These are phyloP conservation scores for Lycocorax pyrrhopterus DNA, from an alignment of 2,113 vertebrate species.

Conservation along the genomic window DNA sequence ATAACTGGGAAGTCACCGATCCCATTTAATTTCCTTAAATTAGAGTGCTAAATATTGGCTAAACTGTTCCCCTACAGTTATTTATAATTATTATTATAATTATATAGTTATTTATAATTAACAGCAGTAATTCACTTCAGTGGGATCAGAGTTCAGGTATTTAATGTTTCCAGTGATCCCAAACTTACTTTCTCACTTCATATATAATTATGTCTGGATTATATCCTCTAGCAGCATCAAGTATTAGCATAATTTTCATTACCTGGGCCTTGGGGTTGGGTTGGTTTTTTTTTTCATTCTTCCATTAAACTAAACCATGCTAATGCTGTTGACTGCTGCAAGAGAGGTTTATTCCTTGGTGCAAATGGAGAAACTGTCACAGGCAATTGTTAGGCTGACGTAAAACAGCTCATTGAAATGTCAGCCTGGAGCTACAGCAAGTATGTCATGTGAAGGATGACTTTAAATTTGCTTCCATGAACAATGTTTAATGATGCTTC, in stretches of 20 bases:
- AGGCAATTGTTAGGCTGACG: constrained; percentile 63
- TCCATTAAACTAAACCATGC: constrained; percentile 40
- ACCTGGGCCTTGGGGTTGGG: neutral
- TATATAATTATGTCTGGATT: constrained; percentile 41
- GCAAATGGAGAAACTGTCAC: constrained; percentile 62
- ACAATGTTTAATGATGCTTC: constrained; percentile 71
- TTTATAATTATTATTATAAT: neutral
- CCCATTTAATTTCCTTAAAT: neutral
- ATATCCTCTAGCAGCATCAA: constrained; percentile 28
- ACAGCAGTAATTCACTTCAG: constrained; percentile 7
- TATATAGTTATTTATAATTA: neutral
- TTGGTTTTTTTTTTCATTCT: neutral
- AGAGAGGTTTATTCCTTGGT: constrained; percentile 34
- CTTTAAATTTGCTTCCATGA: constrained; percentile 66
- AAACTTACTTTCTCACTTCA: constrained; percentile 23
- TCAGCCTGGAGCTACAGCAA: constrained; percentile 64
- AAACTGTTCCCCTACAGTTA: neutral
- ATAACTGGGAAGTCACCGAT: neutral
- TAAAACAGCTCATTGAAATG: constrained; percentile 68
- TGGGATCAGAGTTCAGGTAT: constrained; percentile 18
- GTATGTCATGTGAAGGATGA: constrained; percentile 58
- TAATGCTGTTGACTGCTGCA: constrained; percentile 43
- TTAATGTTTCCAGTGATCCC: neutral
- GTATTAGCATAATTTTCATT: constrained; percentile 51
- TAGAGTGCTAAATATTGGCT: neutral